Base-by-base conservation (phyloP, 2,113 vertebrate genomes). In the Dascyllus trimaculatus region DNA sequence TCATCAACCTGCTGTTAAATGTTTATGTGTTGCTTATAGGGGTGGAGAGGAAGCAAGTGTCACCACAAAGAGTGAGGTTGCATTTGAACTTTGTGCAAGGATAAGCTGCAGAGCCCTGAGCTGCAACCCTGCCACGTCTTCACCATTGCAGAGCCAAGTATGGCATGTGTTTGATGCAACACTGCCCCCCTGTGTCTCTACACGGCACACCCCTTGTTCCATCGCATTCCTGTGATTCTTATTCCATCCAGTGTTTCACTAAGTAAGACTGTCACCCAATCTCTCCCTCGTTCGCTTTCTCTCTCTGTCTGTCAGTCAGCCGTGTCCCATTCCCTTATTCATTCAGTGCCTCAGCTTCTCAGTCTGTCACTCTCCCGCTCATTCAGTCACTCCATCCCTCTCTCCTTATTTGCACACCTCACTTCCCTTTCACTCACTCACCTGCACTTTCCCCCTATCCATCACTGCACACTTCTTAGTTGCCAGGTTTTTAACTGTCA, bases 241-340 rank as follows among this genome's bases (percentile, higher is more conserved):
- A 70, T 75, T 69, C 76, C 21, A n/a, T 60, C 52, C 62, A 60
- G 18, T 35, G 75, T 78, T 69, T 85, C 74, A 38, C 78, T 88
- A 86, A 91, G 82, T 85, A 87, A 90, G 72, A 90, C 57, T 86
- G 81, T 83, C 88, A 90, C 54, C 78, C 80, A 85, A 86, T 85
- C 80, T 71, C 85, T 76, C 83, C 7, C 66, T 81, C 59, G 51
- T 74, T 81, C 73, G 43, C 71, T 45, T 48, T 69, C 75, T 81
- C 66, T 72, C 86, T 87, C 71, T 68, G 10, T 71, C 75, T 63
- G 86, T 86, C 89, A 84, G 52, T 91, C 86, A 89, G 67, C 80
- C 61, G 32, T 84, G 82, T 86, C 83, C 74, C 61, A 56, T 86
- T 87, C 80, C 60, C 84, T 90, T 80, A 82, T 82, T 84, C 89